Percentiles rank a stretch among this genome's conserved stretches.
Evolutionary conservation across 2,888 invertebrate species (phyloP).

Genomic region (Fragum whitleyi): DNA sequence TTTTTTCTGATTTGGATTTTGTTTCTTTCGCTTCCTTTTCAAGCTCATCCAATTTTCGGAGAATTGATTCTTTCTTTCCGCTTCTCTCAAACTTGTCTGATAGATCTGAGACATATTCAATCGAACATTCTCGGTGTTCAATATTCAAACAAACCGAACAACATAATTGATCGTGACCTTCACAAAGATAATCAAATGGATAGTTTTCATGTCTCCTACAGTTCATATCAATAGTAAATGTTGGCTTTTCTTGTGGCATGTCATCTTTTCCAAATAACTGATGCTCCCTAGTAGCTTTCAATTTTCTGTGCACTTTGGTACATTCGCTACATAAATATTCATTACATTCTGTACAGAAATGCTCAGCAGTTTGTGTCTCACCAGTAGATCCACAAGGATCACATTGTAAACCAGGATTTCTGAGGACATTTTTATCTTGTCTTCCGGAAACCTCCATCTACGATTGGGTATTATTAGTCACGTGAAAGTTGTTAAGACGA

Average conservation of each 20-base stretch:
- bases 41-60: neutral
- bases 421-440: neutral
- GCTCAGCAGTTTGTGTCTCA: neutral
- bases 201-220: neutral
- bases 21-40: neutral
- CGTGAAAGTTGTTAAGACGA: too few relatives aligned
- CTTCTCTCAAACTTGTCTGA: neutral
- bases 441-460: slow-evolving; percentile 3
- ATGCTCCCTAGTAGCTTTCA: neutral
- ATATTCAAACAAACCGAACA: neutral
- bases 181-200: neutral
- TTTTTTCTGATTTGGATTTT: neutral
- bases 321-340: neutral
- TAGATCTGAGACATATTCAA: neutral
- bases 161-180: neutral
- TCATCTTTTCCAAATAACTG: neutral
- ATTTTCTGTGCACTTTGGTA: neutral
- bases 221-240: neutral
- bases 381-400: neutral
- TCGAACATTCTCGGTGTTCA: neutral
- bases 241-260: neutral
- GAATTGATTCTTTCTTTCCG: neutral
- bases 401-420: neutral
- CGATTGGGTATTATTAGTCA: too few relatives aligned
- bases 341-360: slow-evolving; percentile 11